Base-by-base conservation (phyloP, 2,113 vertebrate species). In the Chrysemys picta region DNA sequence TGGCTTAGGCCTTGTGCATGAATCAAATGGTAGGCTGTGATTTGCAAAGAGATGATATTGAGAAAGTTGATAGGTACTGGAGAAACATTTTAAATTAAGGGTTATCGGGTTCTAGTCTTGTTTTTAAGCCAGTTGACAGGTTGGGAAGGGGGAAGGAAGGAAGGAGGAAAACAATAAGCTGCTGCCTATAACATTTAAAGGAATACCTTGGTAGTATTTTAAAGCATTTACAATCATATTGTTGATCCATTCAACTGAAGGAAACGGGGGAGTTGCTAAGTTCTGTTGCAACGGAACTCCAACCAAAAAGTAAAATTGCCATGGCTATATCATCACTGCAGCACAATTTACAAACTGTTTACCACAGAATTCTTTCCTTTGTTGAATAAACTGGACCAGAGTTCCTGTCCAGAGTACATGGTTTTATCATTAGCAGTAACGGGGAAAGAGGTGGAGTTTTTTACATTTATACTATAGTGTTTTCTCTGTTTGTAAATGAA, bases 71-170 rank as follows among this genome's bases (percentile, higher is more conserved):
- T 1, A 4, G 76, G 45, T 57, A 65, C 14, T 50, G 2, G 29
- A 92, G 89, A 85, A 83, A 94, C 21, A 62, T 57, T 84, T 84
- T 47, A 62, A 84, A 83, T 29, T 25, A 92, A 42, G 12, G 57
- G 81, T 92, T 3, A n/a, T 57, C 6, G 80, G 1, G 0, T 4
- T 82, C 1, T 17, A 6, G 1, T 72, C 94, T 93, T 83, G 91
- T 57, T 93, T 81, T 59, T 31, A 19, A 54, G 38, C 14, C 19
- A 87, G 10, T 87, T 81, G 62, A 31, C 14, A 90, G 57, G 31
- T 62, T 6, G 14, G 87, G 80, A 91, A 6, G 0, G 6, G 88
- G 65, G 62, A 81, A 22, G 45, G 45, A 45, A 45, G 87, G 80
- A 91, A 6, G 0, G 6, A 89, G 57, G 62, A 79, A 22, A 5